Evolutionary conservation across 2,888 invertebrate genomes (phyloP), one percentile per base, ranked within the genome.

Genomic region (Teinopalpus imperialis): DNA sequence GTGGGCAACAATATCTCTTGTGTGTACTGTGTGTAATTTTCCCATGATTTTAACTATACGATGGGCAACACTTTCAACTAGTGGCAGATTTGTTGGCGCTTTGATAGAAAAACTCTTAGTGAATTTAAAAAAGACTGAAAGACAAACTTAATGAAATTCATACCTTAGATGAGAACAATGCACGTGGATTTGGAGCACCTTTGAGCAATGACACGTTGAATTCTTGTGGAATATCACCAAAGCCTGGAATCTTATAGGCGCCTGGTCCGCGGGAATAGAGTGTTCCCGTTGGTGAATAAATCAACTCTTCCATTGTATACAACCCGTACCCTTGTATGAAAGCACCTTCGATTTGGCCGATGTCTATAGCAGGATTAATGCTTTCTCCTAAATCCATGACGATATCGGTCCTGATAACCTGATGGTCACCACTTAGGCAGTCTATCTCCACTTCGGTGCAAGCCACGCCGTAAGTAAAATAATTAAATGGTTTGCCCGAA

Each of bases 331-430:
- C 98, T 90, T 98, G 98, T 68, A 97, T 91, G 64, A 98, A 98
- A 0, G 91, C 98, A 1, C 98, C 98, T 83, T 98, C 98, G 8
- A 98, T 94, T 89, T 98, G 98, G 0, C 98, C 98, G 59, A 98
- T 95, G 64, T 98, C 98, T 53, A 98, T 97, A 1, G 98, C 98
- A 2, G 98, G 98, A 81, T 98, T 98, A 42, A 98, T 82, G 78
- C 98, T 98, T 58, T 95, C 94, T 0, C 98, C 98, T 56, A 98
- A 90, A 83, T 98, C 98, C 98, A 98, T 98, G 0, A 98, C 97
- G 58, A 98, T 98, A 65, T 98, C 97, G 0, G 96, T 94, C 63
- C 94, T 91, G 21, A 97, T 76, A 1, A 98, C 94, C 85, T 94
- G 93, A 77, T 98, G 97, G 68, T 98, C 98, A 3, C 98, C 98